Percentiles rank a stretch among this genome's conserved stretches.
Conservation (phyloP, 2,113 vertebrate species). For the Corythornis vintsioides region DNA sequence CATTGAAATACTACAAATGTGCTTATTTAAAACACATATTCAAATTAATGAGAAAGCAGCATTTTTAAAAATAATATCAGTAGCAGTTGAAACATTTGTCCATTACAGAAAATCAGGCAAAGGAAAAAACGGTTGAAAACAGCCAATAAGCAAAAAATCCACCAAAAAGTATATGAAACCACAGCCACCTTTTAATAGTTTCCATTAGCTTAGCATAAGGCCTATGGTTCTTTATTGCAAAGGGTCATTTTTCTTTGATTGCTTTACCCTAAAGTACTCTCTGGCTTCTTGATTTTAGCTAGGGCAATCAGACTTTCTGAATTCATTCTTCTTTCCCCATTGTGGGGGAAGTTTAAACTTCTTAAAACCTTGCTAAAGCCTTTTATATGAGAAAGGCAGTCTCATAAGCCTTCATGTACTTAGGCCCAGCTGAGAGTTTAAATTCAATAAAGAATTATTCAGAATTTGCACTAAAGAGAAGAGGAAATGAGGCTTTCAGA, state of each 20-base stretch:
- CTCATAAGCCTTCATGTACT: background rate
- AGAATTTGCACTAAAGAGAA: background rate
- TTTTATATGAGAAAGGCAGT: background rate
- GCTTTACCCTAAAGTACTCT: background rate
- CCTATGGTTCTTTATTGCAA: background rate
- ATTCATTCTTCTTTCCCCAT: background rate
- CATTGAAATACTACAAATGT: background rate
- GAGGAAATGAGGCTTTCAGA: background rate
- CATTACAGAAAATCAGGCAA: background rate
- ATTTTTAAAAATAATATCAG: background rate
- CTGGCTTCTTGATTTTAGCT: background rate
- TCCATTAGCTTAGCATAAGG: background rate
- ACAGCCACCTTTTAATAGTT: background rate
- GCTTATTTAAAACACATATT: background rate
- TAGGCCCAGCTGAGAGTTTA: background rate
- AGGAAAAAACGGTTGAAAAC: background rate
- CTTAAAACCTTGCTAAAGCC: background rate
- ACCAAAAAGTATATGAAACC: background rate
- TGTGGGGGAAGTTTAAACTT: background rate
- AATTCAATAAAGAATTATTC: slow-evolving; percentile 14
- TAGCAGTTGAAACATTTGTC: background rate
- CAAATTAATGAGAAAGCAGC: background rate
- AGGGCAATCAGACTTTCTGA: background rate
- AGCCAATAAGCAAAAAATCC: rapidly evolving
- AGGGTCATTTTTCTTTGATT: background rate